A percentile compares a stretch with the other conserved stretches of the same genome.
Evolutionary conservation across 92 coral and sea anemone genomes (phyloP).

Genomic region (Anthopleura xanthogrammica): DNA sequence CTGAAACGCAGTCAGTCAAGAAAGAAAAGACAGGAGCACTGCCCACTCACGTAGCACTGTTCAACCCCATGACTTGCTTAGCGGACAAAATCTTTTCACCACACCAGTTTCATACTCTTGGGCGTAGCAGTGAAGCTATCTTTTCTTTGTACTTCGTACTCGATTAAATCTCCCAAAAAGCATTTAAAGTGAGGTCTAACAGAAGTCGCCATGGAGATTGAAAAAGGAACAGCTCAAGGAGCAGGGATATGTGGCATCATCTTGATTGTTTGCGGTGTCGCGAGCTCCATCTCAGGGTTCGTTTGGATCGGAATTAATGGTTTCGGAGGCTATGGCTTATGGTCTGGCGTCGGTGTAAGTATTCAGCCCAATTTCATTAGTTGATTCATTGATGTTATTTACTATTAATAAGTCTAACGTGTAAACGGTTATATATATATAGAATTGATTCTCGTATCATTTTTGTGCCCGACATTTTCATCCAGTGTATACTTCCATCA

Average conservation of each 20-base stretch:
- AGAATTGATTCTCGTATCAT: too few species aligned
- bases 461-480: too few species aligned
- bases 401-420: too few species aligned
- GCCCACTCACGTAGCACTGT: not conserved
- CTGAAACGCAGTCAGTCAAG: too few species aligned
- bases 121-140: not conserved
- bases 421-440: too few species aligned
- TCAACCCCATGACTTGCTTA: not conserved
- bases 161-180: not conserved
- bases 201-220: not conserved
- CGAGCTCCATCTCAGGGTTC: not conserved
- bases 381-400: too few species aligned
- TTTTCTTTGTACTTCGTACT: not conserved
- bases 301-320: not conserved
- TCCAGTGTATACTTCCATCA: too few species aligned
- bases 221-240: not conserved
- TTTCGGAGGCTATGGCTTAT: not conserved
- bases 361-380: too few species aligned
- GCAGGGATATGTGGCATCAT: conserved; percentile 8
- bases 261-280: not conserved
- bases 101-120: not conserved
- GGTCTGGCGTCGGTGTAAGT: conserved; percentile 1
- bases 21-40: too few species aligned
- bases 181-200: too few species aligned
- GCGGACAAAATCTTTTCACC: not conserved